A percentile compares a stretch with the other conserved stretches of the same genome.
These are phyloP conservation scores for Heliornis fulica DNA, from an alignment of 2,113 vertebrate genomes.

Conservation along the genomic window DNA sequence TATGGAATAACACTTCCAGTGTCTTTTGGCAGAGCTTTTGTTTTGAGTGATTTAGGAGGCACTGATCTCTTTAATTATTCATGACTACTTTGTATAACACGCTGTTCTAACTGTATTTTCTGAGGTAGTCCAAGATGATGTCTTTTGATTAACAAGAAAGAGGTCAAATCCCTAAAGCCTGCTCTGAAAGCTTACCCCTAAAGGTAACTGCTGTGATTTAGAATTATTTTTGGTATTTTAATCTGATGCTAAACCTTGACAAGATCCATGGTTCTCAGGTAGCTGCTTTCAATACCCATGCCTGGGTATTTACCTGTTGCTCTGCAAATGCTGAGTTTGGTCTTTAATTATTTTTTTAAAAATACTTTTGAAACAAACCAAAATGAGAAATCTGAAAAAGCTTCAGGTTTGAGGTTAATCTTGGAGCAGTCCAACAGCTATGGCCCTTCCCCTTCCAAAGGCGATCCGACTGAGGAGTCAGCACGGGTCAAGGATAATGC, in stretches of 20 bases:
- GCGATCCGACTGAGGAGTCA: background rate
- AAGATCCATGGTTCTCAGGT: background rate
- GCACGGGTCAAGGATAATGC: background rate
- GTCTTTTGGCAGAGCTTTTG: background rate
- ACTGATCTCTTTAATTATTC: background rate
- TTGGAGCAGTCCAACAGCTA: background rate
- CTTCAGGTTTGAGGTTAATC: rapidly evolving
- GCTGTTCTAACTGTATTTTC: background rate
- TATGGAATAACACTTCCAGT: background rate
- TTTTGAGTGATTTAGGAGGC: background rate
- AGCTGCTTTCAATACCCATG: background rate
- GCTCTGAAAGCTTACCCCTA: background rate
- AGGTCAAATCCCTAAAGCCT: background rate
- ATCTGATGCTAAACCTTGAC: background rate
- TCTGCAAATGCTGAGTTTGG: background rate
- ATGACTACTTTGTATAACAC: background rate
- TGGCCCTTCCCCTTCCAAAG: background rate
- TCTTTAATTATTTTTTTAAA: background rate
- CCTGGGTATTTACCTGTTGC: background rate
- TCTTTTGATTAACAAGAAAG: background rate
- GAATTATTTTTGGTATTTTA: background rate
- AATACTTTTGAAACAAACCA: background rate
- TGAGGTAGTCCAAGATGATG: background rate
- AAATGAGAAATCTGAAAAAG: background rate
- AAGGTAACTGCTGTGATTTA: background rate